A percentile compares a stretch with the other conserved stretches of the same genome.
Evolutionary conservation across 23 tunicate genomes (phyloP).

Genomic region (Ascidia mentula): DNA sequence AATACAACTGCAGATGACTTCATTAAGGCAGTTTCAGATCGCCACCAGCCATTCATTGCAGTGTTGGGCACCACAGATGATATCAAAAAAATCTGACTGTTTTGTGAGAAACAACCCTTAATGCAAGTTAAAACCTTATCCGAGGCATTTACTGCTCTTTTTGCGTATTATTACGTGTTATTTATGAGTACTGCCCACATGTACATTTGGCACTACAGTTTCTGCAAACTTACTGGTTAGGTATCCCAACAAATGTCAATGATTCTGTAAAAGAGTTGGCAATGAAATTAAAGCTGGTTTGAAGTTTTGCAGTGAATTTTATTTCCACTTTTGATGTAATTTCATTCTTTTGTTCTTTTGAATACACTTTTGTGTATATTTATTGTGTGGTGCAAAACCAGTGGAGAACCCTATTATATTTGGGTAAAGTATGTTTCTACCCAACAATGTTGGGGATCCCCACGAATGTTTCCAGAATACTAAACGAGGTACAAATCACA

Average conservation of each 20-base stretch:
- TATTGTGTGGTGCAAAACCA: background rate
- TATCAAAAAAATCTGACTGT: background rate
- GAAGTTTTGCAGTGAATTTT: background rate
- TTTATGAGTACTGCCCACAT: slow-evolving; percentile 13
- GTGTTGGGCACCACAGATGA: background rate
- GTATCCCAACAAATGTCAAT: background rate
- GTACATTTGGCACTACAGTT: slow-evolving; percentile 7
- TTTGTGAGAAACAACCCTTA: slow-evolving; percentile 12
- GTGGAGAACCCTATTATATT: background rate
- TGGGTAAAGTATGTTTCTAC: slow-evolving; percentile 2
- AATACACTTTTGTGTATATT: slow-evolving; percentile 2
- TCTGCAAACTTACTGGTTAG: background rate
- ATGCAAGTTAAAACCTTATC: slow-evolving; percentile 6
- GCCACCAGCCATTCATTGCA: slow-evolving; percentile 8
- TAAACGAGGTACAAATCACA: background rate
- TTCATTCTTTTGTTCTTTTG: background rate
- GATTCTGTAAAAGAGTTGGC: slow-evolving; percentile 19
- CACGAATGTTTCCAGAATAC: slow-evolving; percentile 16
- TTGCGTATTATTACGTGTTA: slow-evolving; percentile 10
- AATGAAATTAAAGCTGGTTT: slow-evolving; percentile 4
- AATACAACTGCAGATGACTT: slow-evolving; percentile 14
- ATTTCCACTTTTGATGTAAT: background rate
- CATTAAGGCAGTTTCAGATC: slow-evolving; percentile 10
- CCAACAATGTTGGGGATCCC: slow-evolving; percentile 3
- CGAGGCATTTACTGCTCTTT: background rate